Evolutionary conservation across 2,888 invertebrate genomes (phyloP).

Genomic region (Hybos culiciformis): DNA sequence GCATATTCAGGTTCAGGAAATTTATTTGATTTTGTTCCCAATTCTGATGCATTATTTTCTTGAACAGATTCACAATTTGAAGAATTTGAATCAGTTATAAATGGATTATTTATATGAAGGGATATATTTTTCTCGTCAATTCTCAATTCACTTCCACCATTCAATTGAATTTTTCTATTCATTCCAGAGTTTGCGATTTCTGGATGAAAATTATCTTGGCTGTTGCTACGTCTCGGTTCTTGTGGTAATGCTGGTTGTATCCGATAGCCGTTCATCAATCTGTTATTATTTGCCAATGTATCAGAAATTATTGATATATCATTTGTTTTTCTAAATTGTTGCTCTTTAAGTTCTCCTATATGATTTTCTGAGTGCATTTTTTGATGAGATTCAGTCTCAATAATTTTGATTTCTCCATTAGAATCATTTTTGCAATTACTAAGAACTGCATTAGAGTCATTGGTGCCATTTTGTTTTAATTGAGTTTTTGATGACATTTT

Average conservation of each 20-base stretch:
- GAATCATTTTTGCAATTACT: too few relatives aligned
- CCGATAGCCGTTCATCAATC: too few relatives aligned
- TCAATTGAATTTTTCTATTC: slow-evolving; percentile 17
- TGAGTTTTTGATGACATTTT: too few relatives aligned
- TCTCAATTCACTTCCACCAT: slow-evolving; percentile 18
- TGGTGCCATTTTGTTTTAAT: too few relatives aligned
- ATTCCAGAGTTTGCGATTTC: slow-evolving; percentile 8
- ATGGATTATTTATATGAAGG: slow-evolving; percentile 18
- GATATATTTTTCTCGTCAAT: slow-evolving; percentile 20
- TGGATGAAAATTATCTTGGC: background rate
- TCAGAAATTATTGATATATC: too few relatives aligned
- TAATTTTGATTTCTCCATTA: too few relatives aligned
- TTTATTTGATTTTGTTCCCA: background rate
- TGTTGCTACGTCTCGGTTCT: slow-evolving; percentile 7
- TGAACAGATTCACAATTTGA: background rate
- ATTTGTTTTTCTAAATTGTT: too few relatives aligned
- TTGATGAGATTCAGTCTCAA: too few relatives aligned
- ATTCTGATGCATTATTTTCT: background rate
- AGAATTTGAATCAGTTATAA: slow-evolving; percentile 10
- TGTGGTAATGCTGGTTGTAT: slow-evolving; percentile 14
- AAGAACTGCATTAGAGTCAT: too few relatives aligned
- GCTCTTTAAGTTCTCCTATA: too few relatives aligned
- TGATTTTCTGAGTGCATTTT: too few relatives aligned
- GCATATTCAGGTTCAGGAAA: slow-evolving; percentile 22
- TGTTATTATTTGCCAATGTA: too few relatives aligned